A percentile compares a stretch with the other conserved stretches of the same genome.
Conservation (phyloP, 2,113 vertebrate genomes). For the Anolis carolinensis region DNA sequence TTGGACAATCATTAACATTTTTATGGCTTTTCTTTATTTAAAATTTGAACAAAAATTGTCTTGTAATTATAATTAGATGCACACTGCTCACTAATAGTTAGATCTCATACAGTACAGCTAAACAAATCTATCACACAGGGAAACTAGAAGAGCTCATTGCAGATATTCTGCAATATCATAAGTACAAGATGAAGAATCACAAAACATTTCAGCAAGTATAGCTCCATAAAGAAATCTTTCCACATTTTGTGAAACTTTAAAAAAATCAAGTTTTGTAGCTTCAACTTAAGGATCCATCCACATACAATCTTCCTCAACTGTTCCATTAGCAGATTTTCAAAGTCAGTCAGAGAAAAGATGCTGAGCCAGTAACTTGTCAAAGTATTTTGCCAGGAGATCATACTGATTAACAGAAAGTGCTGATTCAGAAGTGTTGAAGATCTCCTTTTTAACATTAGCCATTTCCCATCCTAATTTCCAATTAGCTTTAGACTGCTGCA, state of each 20-base stretch:
- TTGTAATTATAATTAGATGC: conserved; percentile 3
- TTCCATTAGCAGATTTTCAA: background rate
- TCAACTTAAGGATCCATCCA: background rate
- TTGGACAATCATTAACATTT: background rate
- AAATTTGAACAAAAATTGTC: background rate
- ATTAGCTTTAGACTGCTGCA: conserved; percentile 22
- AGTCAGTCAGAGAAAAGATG: background rate
- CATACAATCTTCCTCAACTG: background rate
- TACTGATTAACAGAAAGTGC: conserved; percentile 26
- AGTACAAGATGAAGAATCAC: background rate
- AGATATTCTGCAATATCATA: background rate
- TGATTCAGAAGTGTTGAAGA: conserved; percentile 2
- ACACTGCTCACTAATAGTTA: background rate
- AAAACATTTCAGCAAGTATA: background rate
- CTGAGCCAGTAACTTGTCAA: conserved; percentile 3
- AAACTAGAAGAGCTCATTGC: background rate
- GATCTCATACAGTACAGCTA: background rate
- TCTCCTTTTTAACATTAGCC: background rate
- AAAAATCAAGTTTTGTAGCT: background rate
- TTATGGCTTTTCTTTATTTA: conserved; percentile 4
- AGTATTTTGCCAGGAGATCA: conserved; percentile 1
- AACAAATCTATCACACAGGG: background rate
- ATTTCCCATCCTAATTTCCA: background rate
- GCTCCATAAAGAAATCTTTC: background rate
- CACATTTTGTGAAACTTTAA: background rate